Base-by-base conservation (phyloP, 2,113 vertebrate species). In the Peromyscus californicus region DNA sequence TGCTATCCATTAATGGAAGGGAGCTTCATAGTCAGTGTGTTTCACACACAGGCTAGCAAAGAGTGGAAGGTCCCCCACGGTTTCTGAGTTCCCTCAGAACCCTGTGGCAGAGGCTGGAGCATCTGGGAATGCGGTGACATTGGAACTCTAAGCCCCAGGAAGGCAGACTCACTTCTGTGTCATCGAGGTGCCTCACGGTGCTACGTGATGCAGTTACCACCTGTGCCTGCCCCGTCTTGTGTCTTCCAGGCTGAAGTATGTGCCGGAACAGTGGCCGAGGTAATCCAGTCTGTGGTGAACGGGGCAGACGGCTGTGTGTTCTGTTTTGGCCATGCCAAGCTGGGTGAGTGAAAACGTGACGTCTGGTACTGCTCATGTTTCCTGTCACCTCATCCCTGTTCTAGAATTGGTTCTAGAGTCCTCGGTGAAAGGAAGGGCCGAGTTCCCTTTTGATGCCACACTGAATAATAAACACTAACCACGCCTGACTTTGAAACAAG, bases 241-340 rank as follows among this genome's bases (percentile, higher is more conserved):
- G 54, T 80, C 65, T 92, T 80, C 96, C 98, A 99, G 99, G 99
- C 99, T 91, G 99, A 99, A 98, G 99, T 99, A 61, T 99, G 99
- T 63, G 99, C 99, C 4, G 99, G 99, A 54, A 99, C 99, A 0
- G 99, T 99, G 97, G 99, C 99, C 0, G 99, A 99, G 95, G 99
- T 99, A 97, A 99, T 99, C 98, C 99, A 99, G 98, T 99, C 99
- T 3, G 99, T 99, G 93, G 99, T 99, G 97, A 99, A 99, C 12
- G 99, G 99, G 92, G 99, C 99, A 82, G 99, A 99, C 70, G 99
- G 99, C 98, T 99, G 99, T 2, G 99, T 99, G 95, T 99, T 99
- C 99, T 99, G 99, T 96, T 99, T 99, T 95, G 99, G 99, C 96
- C 99, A 99, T 92, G 99, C 99, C 97, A 99, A 99, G 95, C 99